Percentiles rank a stretch among this genome's conserved stretches.
Evolutionary conservation across 2,888 invertebrate genomes (phyloP).

Genomic region (Barypeithes pellucidus): DNA sequence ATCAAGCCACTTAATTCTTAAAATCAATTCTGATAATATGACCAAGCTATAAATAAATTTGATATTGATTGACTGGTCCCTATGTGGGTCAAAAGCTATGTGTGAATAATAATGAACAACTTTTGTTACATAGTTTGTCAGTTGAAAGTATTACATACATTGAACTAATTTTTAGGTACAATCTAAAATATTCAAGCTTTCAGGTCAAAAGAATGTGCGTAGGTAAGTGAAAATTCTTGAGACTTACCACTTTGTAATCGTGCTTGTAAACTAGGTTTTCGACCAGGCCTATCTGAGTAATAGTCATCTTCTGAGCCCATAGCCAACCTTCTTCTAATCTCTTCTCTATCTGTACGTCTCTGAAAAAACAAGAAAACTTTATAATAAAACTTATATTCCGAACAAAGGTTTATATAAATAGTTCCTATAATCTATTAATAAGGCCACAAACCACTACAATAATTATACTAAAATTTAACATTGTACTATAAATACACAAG

Average conservation of each 20-base stretch:
- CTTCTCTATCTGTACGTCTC: slow-evolving; percentile 93
- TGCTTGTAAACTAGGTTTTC: slow-evolving; percentile 91
- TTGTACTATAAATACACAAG: background rate
- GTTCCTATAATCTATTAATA: background rate
- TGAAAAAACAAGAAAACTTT: slow-evolving; percentile 70
- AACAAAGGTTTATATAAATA: background rate
- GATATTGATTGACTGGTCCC: background rate
- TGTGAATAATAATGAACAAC: background rate
- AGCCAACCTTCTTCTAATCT: slow-evolving; percentile 90
- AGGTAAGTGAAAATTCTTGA: background rate
- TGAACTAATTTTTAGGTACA: too few relatives aligned
- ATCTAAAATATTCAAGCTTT: too few relatives aligned
- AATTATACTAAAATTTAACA: slow-evolving; percentile 11
- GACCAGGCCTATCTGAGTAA: slow-evolving; percentile 80
- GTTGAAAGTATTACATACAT: background rate
- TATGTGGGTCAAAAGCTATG: background rate
- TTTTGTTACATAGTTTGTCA: background rate
- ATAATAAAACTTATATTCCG: background rate
- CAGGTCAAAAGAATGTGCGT: too few relatives aligned
- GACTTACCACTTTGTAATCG: slow-evolving; percentile 86
- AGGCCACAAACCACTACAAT: background rate
- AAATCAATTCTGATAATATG: background rate
- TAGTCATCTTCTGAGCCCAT: slow-evolving; percentile 88
- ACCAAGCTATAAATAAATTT: slow-evolving; percentile 8
- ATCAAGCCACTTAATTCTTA: too few relatives aligned